Evolutionary conservation across 2,797 vertebrate species (phyloP).

Genomic region (Rhabdophis nuchalis): DNA sequence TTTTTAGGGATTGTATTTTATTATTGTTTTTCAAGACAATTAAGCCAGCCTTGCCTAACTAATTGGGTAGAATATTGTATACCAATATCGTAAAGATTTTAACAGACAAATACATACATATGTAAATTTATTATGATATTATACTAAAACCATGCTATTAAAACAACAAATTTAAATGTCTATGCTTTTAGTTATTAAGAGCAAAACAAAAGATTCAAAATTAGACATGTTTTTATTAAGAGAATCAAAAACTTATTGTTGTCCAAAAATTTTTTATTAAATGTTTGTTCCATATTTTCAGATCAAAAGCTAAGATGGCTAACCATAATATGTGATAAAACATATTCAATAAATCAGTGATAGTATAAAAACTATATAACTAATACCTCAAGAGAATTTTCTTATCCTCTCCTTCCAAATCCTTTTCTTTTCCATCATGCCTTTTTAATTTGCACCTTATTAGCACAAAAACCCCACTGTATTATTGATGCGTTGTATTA

Average conservation of each 20-base stretch:
- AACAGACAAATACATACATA: too few relatives aligned
- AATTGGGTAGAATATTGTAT: slow-evolving; percentile 26
- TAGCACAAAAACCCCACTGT: neutral
- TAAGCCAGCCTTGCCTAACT: slow-evolving; percentile 13
- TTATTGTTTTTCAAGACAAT: slow-evolving; percentile 27
- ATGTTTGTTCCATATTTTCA: neutral
- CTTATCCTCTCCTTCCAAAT: neutral
- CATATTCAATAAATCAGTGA: neutral
- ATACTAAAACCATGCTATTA: neutral
- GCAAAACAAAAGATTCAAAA: slow-evolving; percentile 15
- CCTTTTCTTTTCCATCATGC: neutral
- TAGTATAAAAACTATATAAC: neutral
- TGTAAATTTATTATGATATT: neutral
- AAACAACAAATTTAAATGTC: neutral
- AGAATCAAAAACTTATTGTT: neutral
- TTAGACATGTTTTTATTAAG: slow-evolving; percentile 16
- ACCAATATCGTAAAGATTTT: slow-evolving; percentile 20
- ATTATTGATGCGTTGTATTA: neutral
- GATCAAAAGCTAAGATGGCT: neutral
- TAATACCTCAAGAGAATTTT: neutral
- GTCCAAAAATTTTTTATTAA: neutral
- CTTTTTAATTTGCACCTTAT: neutral
- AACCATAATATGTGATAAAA: neutral
- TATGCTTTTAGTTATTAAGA: rapidly evolving
- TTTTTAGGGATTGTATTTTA: neutral